phyloP scores from a whole-genome alignment of 92 coral and sea anemone genomes.

The Umimayanthus chanpuru region DNA sequence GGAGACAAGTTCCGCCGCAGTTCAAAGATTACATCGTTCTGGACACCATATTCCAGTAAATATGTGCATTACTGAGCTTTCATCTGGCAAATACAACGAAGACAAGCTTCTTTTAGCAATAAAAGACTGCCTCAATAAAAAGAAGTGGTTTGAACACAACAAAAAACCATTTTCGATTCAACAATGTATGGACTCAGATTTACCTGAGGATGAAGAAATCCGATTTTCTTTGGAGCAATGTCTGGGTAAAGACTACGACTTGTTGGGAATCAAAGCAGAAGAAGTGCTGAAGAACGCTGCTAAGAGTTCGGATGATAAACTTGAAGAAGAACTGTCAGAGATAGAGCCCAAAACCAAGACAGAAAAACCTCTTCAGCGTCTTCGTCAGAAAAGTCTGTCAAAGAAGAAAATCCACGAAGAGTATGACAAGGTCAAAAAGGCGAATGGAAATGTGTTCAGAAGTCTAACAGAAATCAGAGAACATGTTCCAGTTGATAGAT shows the following conservation, averaged over 20 bases:
- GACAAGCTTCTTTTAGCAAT: neutral
- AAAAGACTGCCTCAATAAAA: neutral
- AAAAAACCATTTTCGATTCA: neutral
- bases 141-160: neutral
- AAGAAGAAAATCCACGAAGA: neutral
- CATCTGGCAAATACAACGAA: neutral
- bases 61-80: neutral
- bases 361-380: neutral
- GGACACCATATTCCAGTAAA: slow-evolving; percentile 6
- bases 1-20: neutral
- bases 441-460: neutral
- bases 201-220: neutral
- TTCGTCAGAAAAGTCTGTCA: neutral
- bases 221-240: neutral
- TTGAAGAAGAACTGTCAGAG: neutral
- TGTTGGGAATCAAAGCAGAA: neutral
- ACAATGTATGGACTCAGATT: neutral
- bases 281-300: neutral
- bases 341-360: neutral
- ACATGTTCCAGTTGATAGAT: no score
- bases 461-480: no score
- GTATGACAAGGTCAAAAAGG: neutral
- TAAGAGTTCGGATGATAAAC: neutral
- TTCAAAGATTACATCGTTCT: neutral
- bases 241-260: neutral